Evolutionary conservation across 1,140 invertebrate genomes (phyloP).

Genomic region (Mya arenaria): DNA sequence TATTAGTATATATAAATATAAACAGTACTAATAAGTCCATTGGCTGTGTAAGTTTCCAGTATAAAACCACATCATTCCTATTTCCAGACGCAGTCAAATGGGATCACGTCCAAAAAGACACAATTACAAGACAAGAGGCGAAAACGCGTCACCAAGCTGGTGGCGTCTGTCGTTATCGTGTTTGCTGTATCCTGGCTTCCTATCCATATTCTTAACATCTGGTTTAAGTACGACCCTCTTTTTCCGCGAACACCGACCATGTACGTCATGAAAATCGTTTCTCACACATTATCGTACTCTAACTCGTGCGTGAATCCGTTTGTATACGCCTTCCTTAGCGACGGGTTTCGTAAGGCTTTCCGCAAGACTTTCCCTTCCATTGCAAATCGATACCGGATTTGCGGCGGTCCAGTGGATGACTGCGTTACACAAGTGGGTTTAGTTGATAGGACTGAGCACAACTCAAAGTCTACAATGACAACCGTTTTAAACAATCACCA

Average conservation of each 20-base stretch:
- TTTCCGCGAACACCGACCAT: slow-evolving; percentile 82
- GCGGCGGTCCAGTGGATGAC: slow-evolving; percentile 35
- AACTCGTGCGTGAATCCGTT: slow-evolving; percentile 96
- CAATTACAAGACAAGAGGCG: slow-evolving; percentile 77
- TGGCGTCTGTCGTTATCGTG: slow-evolving; percentile 95
- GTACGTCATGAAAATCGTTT: slow-evolving; percentile 90
- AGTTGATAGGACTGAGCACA: slow-evolving; percentile 15
- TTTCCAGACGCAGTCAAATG: slow-evolving; percentile 36
- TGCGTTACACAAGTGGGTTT: slow-evolving; percentile 11
- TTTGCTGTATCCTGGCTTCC: slow-evolving; percentile 98
- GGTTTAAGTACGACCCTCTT: slow-evolving; percentile 56
- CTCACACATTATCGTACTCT: slow-evolving; percentile 94
- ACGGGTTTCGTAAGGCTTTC: slow-evolving; percentile 92
- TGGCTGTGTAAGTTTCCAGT: too few relatives aligned
- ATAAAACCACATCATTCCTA: too few relatives aligned
- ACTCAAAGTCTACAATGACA: slow-evolving; percentile 12
- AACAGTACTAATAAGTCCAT: too few relatives aligned
- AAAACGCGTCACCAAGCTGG: slow-evolving; percentile 94
- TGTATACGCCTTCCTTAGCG: slow-evolving; percentile 94
- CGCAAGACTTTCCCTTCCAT: slow-evolving; percentile 62
- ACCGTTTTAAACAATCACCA: too few relatives aligned
- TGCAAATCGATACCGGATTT: slow-evolving; percentile 39
- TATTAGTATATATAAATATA: too few relatives aligned
- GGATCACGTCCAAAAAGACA: slow-evolving; percentile 40
- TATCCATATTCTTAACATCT: slow-evolving; percentile 87